A percentile compares a stretch with the other conserved stretches of the same genome.
Evolutionary conservation across 2,888 invertebrate genomes (phyloP).

Genomic region (Agrochola litura): DNA sequence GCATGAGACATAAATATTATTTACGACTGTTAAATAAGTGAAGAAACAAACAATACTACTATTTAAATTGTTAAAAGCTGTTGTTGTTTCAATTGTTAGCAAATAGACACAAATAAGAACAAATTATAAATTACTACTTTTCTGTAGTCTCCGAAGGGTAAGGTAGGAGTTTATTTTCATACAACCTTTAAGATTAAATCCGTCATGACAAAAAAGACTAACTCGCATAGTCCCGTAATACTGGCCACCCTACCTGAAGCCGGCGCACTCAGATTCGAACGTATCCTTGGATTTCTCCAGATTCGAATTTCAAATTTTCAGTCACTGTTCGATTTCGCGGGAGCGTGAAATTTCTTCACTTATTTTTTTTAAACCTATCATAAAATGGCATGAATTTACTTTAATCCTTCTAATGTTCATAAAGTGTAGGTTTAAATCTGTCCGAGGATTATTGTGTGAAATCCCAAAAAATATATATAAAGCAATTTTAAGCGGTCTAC

Average conservation of each 20-base stretch:
- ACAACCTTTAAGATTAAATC: slow-evolving; percentile 50
- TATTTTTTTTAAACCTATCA: slow-evolving; percentile 62
- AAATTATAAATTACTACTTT: slow-evolving; percentile 4
- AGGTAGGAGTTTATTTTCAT: slow-evolving; percentile 37
- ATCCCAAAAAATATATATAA: slow-evolving; percentile 41
- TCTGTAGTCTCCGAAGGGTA: slow-evolving; percentile 11
- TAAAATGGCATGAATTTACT: slow-evolving; percentile 48
- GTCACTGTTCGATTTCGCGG: slow-evolving; percentile 82
- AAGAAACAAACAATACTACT: not conserved
- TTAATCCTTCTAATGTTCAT: slow-evolving; percentile 60
- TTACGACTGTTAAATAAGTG: not conserved
- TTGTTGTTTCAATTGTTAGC: not conserved
- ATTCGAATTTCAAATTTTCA: slow-evolving; percentile 90
- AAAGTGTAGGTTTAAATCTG: slow-evolving; percentile 55
- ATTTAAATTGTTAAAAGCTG: not conserved
- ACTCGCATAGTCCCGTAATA: slow-evolving; percentile 50
- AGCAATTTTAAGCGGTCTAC: slow-evolving; percentile 32
- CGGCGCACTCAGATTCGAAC: slow-evolving; percentile 71
- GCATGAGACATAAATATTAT: not conserved
- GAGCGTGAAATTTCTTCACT: slow-evolving; percentile 77
- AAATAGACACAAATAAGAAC: slow-evolving; percentile 23
- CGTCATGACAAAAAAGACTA: slow-evolving; percentile 51
- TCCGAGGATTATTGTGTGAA: slow-evolving; percentile 41
- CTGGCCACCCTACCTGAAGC: slow-evolving; percentile 63
- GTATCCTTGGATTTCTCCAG: slow-evolving; percentile 83